phyloP scores from a whole-genome alignment of 1,140 invertebrate species.

The Octopus sinensis region DNA sequence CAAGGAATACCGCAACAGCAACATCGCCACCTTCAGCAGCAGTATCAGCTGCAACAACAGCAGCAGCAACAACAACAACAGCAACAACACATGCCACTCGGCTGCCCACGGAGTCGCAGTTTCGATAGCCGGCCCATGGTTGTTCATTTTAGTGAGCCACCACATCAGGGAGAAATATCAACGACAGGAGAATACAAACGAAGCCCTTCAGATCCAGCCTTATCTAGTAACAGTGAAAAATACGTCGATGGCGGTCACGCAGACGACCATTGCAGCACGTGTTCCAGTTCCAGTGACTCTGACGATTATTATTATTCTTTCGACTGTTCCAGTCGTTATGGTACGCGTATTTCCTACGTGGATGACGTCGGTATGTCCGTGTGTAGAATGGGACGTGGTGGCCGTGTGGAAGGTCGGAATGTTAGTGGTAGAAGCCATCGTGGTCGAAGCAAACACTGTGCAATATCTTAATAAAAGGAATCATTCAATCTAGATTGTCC shows the following conservation, averaged over 20 bases:
- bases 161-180: constrained; percentile 14
- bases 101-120: constrained; percentile 48
- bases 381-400: background rate
- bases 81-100: constrained; percentile 21
- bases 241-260: background rate
- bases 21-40: background rate
- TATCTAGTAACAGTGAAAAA: no score
- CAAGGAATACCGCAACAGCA: background rate
- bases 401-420: background rate
- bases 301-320: constrained; percentile 47
- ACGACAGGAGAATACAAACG: constrained; percentile 1
- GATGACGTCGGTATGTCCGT: constrained; percentile 46
- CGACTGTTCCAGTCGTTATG: constrained; percentile 29
- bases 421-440: background rate
- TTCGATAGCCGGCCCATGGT: constrained; percentile 43
- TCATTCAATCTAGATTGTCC: background rate
- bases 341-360: constrained; percentile 48
- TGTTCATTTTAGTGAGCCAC: constrained; percentile 3
- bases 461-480: background rate
- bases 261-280: constrained; percentile 46
- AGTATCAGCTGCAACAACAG: background rate
- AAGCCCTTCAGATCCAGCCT: constrained; percentile 9
- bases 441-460: constrained; percentile 11
- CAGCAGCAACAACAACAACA: constrained; percentile 19
- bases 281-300: constrained; percentile 50